Evolutionary conservation across 2,113 vertebrate genomes (phyloP).

Genomic region (Lepidiolamprologus cunningtoni): DNA sequence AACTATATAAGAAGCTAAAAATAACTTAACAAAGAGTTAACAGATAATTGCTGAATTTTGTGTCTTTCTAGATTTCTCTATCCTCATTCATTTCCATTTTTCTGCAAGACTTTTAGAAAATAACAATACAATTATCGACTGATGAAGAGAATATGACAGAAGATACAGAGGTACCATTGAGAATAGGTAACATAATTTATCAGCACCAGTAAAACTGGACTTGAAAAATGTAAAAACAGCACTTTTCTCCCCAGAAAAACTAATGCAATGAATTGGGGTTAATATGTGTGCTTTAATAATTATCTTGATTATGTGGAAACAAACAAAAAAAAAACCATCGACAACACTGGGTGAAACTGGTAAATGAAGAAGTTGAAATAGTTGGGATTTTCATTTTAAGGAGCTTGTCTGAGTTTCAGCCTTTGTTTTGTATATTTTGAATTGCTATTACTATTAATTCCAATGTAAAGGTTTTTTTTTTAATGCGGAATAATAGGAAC

Average conservation of each 20-base stretch:
- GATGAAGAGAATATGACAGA: neutral
- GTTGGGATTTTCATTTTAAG: neutral
- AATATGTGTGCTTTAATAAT: neutral
- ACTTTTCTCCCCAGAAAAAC: neutral
- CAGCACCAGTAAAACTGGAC: neutral
- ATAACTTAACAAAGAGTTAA: neutral
- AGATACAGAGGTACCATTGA: neutral
- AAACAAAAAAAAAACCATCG: rapidly evolving
- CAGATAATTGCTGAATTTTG: neutral
- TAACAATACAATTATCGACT: neutral
- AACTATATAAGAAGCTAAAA: neutral
- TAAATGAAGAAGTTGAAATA: neutral
- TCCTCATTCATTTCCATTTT: neutral
- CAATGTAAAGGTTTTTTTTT: neutral
- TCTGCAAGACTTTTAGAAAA: neutral
- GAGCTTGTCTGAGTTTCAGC: neutral
- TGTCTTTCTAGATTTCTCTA: neutral
- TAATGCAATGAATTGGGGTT: neutral
- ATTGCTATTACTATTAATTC: neutral
- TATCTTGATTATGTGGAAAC: neutral
- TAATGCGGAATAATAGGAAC: neutral
- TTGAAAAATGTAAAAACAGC: neutral
- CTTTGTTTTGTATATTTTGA: neutral
- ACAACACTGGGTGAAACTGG: neutral
- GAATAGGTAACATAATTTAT: neutral